These are phyloP conservation scores for Idaea dimidiata DNA, from an alignment of 2,888 invertebrate species.

Conservation along the genomic window DNA sequence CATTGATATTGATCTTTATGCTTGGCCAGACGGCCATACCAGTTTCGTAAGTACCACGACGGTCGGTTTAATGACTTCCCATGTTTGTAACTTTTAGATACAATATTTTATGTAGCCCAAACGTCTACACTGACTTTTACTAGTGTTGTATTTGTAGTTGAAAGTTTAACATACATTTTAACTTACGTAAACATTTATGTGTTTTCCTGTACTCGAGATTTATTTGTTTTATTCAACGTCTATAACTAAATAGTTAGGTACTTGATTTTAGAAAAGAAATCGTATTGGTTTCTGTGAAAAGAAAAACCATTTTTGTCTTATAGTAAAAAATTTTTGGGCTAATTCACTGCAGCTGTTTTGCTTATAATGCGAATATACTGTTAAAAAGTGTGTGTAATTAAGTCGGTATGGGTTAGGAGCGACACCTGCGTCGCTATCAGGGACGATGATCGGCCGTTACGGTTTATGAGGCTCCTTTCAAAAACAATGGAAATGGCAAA, in stretches of 20 bases:
- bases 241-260: constrained; percentile 32
- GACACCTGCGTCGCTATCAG: constrained; percentile 75
- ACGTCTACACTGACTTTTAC: constrained; percentile 52
- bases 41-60: constrained; percentile 70
- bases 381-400: constrained; percentile 71
- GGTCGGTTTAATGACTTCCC: constrained; percentile 77
- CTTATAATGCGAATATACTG: constrained; percentile 64
- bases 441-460: constrained; percentile 63
- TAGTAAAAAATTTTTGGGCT: constrained; percentile 50
- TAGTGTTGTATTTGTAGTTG: constrained; percentile 50
- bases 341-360: constrained; percentile 63
- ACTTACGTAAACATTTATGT: constrained; percentile 30
- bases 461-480: constrained; percentile 69
- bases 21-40: constrained; percentile 74
- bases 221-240: constrained; percentile 26
- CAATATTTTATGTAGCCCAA: constrained; percentile 63
- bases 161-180: constrained; percentile 30
- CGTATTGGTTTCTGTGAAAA: constrained; percentile 45
- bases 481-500: constrained; percentile 78
- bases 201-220: constrained; percentile 14
- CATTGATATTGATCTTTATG: constrained; percentile 78
- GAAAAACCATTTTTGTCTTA: constrained; percentile 35
- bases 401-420: constrained; percentile 70
- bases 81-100: constrained; percentile 70
- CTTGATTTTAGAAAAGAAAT: constrained; percentile 29